phyloP scores from a whole-genome alignment of 1,140 invertebrate genomes.

The Diorhabda elongata region DNA sequence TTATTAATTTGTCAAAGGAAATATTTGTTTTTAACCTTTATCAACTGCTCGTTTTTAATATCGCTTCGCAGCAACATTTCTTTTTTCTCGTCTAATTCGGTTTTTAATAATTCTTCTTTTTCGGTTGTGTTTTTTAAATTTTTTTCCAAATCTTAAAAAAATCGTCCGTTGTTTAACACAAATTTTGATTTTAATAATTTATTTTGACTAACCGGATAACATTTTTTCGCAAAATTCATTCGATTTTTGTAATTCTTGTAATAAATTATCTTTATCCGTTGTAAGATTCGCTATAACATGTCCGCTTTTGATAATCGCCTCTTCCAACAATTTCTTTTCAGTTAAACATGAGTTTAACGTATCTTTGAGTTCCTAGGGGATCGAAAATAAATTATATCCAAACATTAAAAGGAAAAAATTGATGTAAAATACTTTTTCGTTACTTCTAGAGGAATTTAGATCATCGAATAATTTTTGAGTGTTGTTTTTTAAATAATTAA shows the following conservation, averaged over 20 bases:
- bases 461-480: constrained; percentile 29
- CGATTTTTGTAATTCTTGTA: constrained; percentile 17
- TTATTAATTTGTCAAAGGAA: too few relatives aligned
- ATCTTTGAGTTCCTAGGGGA: constrained; percentile 2
- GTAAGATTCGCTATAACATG: constrained; percentile 12
- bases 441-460: constrained; percentile 27
- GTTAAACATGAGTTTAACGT: not conserved
- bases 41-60: constrained; percentile 15
- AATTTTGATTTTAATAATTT: not conserved
- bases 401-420: not conserved
- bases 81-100: constrained; percentile 22
- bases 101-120: constrained; percentile 25
- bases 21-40: too few relatives aligned
- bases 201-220: constrained; percentile 17
- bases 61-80: constrained; percentile 2
- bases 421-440: constrained; percentile 23
- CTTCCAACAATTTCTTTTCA: not conserved
- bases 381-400: not conserved
- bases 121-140: constrained; percentile 24
- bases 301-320: not conserved
- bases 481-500: constrained; percentile 32
- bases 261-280: constrained; percentile 22
- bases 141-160: constrained; percentile 25
- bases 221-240: constrained; percentile 29
- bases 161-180: not conserved